Evolutionary conservation across 2,113 vertebrate species (phyloP).

Genomic region (Hemibagrus wyckioides): DNA sequence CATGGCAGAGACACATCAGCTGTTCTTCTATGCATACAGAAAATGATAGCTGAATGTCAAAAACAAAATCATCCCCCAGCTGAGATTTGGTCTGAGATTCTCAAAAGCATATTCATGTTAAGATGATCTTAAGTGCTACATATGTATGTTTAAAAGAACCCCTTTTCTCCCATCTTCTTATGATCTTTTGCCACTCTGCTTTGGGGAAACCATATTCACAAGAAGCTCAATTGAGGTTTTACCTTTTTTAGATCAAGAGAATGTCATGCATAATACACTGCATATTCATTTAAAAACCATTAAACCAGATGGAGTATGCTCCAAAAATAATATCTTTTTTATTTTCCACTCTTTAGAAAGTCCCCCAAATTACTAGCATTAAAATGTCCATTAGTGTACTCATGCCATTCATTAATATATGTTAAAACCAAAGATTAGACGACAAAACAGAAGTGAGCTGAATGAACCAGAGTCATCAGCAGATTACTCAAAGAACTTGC

Average conservation of each 20-base stretch:
- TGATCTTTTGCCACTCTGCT: neutral
- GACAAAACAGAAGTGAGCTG: neutral
- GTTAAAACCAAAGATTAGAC: slow-evolving; percentile 6
- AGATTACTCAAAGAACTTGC: neutral
- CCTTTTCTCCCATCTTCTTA: neutral
- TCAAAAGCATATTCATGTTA: slow-evolving; percentile 30
- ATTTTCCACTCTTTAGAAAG: neutral
- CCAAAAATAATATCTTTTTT: no score
- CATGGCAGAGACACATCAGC: neutral
- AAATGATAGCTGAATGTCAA: neutral
- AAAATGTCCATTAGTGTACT: slow-evolving; percentile 10
- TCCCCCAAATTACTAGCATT: neutral
- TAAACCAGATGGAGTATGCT: neutral
- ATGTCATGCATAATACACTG: neutral
- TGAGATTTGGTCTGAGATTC: neutral
- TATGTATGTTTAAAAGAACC: neutral
- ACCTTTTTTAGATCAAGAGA: neutral
- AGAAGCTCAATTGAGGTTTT: neutral
- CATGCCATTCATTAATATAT: neutral
- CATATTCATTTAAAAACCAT: neutral
- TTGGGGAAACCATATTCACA: neutral
- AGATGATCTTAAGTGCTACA: slow-evolving; percentile 49
- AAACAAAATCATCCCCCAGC: neutral
- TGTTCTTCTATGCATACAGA: neutral
- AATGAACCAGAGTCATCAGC: neutral